A percentile compares a stretch with the other conserved stretches of the same genome.
Conservation (phyloP, 2,113 vertebrate genomes). For the Rattus rattus region DNA sequence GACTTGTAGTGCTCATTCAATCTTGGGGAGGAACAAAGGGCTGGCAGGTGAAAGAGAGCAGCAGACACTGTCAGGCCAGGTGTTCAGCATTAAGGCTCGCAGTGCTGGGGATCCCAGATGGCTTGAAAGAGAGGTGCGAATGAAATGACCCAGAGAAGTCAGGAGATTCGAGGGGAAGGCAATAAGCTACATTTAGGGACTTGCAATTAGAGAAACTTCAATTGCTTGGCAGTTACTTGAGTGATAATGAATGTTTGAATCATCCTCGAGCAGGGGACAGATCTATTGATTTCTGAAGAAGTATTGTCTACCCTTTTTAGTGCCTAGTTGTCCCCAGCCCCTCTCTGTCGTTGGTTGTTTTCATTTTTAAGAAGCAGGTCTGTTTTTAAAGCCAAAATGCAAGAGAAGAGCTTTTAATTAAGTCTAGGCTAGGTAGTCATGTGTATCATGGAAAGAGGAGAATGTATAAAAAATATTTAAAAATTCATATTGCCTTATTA, state of each 20-base stretch:
- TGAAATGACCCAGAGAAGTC: constrained; percentile 75
- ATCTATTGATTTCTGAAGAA: constrained; percentile 67
- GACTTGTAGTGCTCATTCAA: background rate
- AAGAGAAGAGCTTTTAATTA: constrained; percentile 45
- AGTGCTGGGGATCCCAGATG: constrained; percentile 63
- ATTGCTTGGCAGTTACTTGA: constrained; percentile 61
- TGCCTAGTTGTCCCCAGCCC: background rate
- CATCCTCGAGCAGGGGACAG: constrained; percentile 42
- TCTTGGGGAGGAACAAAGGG: constrained; percentile 71
- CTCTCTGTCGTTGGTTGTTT: constrained; percentile 38
- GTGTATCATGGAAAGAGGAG: constrained; percentile 13
- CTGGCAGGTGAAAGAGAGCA: constrained; percentile 73
- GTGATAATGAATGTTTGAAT: constrained; percentile 67
- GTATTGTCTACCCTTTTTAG: constrained; percentile 47
- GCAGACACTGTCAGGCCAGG: constrained; percentile 65
- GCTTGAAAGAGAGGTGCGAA: constrained; percentile 62
- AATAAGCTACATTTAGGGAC: constrained; percentile 45
- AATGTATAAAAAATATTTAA: constrained; percentile 42
- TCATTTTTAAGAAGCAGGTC: constrained; percentile 43
- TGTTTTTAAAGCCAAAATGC: constrained; percentile 51
- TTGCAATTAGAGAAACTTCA: constrained; percentile 63
- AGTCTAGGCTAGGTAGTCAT: constrained; percentile 34
- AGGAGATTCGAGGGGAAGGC: constrained; percentile 7
- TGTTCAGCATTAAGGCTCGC: constrained; percentile 42
- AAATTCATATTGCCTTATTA: constrained; percentile 36